Evolutionary conservation across 2,113 vertebrate genomes (phyloP), one percentile per base, ranked within the genome.

Genomic region (Coregonus clupeaformis): DNA sequence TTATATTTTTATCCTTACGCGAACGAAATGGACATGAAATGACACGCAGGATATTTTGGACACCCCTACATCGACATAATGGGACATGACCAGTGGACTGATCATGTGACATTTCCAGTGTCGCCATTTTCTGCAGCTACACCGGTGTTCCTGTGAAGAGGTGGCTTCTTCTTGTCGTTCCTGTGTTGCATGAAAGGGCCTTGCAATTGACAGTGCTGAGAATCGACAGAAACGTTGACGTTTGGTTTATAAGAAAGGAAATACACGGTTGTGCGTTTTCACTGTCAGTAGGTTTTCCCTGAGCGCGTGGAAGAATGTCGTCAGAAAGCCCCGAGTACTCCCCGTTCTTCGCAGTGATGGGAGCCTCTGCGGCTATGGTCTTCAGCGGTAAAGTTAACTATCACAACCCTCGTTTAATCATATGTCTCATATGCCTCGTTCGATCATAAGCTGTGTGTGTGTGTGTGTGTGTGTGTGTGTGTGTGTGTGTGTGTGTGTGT

Each of bases 261-360:
- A 36, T 45, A 5, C n/a, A 7, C 22, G 27, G 5, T 67, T 79
- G 57, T 63, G 20, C 65, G 68, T 81, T 73, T 24, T 79, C 2
- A 80, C 74, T 57, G 49, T 52, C 27, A 25, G 62, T 83, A 80
- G 81, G 85, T 77, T 78, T 76, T 62, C 72, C 82, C 78, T 62
- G 71, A 84, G 74, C 64, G 72, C 80, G 76, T 64, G 78, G 76
- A 80, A 92, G 80, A 75, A 94, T 94, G 92, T 90, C 90, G 47
- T 74, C 89, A 69, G 83, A 90, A 74, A 85, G 66, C 80, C 97
- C 97, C 73, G 95, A 96, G 83, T 98, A 98, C 88, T 92, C 97
- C 78, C 79, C 96, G 74, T 98, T 98, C 93, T 98, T 98, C 91
- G 97, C 93, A 25, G 95, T 98, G 89, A 95, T 98, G 93, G 97